phyloP scores from a whole-genome alignment of 1,140 invertebrate species.

The Octopus sinensis region DNA sequence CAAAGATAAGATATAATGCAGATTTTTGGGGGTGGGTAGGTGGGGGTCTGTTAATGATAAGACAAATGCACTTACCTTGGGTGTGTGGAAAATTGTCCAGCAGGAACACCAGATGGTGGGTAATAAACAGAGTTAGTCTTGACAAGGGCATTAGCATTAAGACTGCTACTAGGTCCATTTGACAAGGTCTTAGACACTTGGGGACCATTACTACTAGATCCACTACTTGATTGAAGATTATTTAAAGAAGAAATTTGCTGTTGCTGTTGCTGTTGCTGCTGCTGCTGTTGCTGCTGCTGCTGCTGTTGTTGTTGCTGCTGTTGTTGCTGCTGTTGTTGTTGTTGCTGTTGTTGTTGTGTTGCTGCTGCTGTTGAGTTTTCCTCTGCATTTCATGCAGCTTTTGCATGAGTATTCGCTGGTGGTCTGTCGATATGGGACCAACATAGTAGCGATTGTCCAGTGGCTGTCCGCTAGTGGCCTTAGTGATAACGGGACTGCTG shows the following conservation, averaged over 20 bases:
- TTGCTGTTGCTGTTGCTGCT: constrained; percentile 48
- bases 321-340: constrained; percentile 18
- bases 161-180: background rate
- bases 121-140: constrained; percentile 16
- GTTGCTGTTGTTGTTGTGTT: constrained; percentile 12
- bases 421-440: background rate
- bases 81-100: background rate
- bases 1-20: no score
- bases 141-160: background rate
- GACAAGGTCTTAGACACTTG: background rate
- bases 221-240: constrained; percentile 20
- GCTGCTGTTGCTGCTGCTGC: constrained; percentile 24
- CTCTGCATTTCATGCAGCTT: background rate
- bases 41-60: no score
- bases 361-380: constrained; percentile 8
- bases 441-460: background rate
- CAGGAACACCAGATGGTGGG: constrained; percentile 10
- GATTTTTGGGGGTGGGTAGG: no score
- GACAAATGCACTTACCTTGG: background rate
- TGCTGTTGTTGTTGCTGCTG: constrained; percentile 16
- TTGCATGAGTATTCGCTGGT: background rate
- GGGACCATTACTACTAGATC: constrained; percentile 19
- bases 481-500: background rate
- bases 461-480: background rate
- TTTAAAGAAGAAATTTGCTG: constrained; percentile 32